A percentile compares a stretch with the other conserved stretches of the same genome.
Evolutionary conservation across 2,113 vertebrate species (phyloP).

Genomic region (Rhineura floridana): DNA sequence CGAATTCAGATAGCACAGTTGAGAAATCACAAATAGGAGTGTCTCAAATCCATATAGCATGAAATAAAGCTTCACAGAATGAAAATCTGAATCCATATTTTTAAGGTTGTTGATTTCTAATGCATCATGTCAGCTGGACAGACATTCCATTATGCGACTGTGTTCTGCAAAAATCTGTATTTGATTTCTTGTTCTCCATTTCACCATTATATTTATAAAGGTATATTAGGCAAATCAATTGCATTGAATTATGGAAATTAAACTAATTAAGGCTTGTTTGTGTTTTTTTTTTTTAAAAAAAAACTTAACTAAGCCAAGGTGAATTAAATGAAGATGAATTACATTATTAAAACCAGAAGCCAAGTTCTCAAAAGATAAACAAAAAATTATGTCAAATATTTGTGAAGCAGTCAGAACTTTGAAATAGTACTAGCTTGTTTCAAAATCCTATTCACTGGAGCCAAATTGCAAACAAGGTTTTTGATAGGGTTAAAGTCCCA

Average conservation of each 20-base stretch:
- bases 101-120: not conserved
- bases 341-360: conserved; percentile 1
- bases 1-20: not conserved
- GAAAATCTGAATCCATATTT: not conserved
- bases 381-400: not conserved
- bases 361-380: not conserved
- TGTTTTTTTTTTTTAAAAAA: no score
- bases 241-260: conserved; percentile 19
- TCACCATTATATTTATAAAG: conserved; percentile 9
- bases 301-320: conserved; percentile 14
- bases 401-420: not conserved
- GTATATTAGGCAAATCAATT: conserved; percentile 26
- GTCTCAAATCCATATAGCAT: not conserved
- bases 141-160: not conserved
- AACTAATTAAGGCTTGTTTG: conserved; percentile 15
- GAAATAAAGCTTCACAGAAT: not conserved
- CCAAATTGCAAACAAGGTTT: not conserved
- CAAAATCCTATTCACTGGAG: not conserved
- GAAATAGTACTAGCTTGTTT: not conserved
- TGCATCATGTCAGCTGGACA: not conserved
- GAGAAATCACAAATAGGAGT: not conserved
- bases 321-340: conserved; percentile 21
- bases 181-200: not conserved
- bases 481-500: not conserved
- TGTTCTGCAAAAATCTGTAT: not conserved